A percentile compares a stretch with the other conserved stretches of the same genome.
Evolutionary conservation across 2,113 vertebrate genomes (phyloP).

Genomic region (Sprattus sprattus): DNA sequence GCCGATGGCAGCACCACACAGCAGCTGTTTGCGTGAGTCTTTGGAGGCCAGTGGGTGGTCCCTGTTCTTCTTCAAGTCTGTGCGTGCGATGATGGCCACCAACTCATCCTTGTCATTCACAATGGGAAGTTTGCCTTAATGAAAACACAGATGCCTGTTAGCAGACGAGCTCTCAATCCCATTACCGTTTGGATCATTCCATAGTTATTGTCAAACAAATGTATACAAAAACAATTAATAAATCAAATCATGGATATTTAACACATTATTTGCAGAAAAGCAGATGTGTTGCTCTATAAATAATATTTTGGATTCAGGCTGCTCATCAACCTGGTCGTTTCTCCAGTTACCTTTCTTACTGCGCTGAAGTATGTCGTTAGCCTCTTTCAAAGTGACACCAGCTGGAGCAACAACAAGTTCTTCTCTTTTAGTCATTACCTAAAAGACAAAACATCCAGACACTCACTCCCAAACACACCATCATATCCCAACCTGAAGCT

Average conservation of each 20-base stretch:
- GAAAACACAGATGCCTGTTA: not conserved
- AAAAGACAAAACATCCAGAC: not conserved
- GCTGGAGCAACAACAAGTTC: slow-evolving; percentile 89
- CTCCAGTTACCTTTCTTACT: slow-evolving; percentile 84
- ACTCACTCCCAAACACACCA: not conserved
- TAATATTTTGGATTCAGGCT: not conserved
- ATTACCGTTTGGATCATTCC: no score
- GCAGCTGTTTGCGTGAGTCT: slow-evolving; percentile 87
- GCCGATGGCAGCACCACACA: slow-evolving; percentile 87
- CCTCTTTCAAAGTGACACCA: slow-evolving; percentile 88
- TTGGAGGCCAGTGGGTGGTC: slow-evolving; percentile 92
- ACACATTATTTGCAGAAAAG: not conserved
- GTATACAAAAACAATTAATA: not conserved
- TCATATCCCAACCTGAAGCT: no score
- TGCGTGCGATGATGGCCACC: slow-evolving; percentile 89
- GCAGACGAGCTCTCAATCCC: not conserved
- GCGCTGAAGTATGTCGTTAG: slow-evolving; percentile 89
- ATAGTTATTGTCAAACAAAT: not conserved
- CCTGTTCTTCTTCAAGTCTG: slow-evolving; percentile 91
- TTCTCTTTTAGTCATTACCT: slow-evolving; percentile 88
- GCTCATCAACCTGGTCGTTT: not conserved
- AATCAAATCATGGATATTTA: not conserved
- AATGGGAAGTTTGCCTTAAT: slow-evolving; percentile 86
- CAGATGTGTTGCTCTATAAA: not conserved
- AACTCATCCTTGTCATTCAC: slow-evolving; percentile 88